A percentile compares a stretch with the other conserved stretches of the same genome.
Evolutionary conservation across 2,888 invertebrate genomes (phyloP).

Genomic region (Aspidiotus destructor): DNA sequence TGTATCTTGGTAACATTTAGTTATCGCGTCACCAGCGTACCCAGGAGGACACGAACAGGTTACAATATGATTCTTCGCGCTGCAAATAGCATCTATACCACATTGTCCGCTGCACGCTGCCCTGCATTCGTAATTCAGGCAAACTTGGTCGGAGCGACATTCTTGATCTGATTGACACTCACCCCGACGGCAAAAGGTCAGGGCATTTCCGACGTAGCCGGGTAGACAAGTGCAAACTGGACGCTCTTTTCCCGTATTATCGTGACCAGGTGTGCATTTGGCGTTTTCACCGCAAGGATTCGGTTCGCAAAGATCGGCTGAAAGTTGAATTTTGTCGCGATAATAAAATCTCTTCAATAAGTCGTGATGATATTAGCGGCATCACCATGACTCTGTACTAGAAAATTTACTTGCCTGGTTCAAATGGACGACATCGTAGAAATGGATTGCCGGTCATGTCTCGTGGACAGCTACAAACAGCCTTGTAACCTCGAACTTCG

Average conservation of each 20-base stretch:
- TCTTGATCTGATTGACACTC: conserved; percentile 69
- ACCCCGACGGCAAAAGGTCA: conserved; percentile 61
- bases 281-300: conserved; percentile 78
- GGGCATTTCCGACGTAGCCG: conserved; percentile 69
- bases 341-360: not conserved
- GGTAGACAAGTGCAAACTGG: conserved; percentile 78
- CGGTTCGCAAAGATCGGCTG: conserved; percentile 72
- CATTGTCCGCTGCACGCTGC: conserved; percentile 71
- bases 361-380: not conserved
- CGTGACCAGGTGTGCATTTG: conserved; percentile 71
- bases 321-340: conserved; percentile 22
- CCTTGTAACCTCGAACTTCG: conserved; percentile 59
- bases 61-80: conserved; percentile 64
- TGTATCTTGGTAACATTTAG: conserved; percentile 44
- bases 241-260: conserved; percentile 67
- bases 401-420: conserved; percentile 53
- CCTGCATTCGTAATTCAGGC: conserved; percentile 41
- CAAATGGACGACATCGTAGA: conserved; percentile 67
- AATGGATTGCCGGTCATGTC: conserved; percentile 84
- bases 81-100: conserved; percentile 64
- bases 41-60: conserved; percentile 72
- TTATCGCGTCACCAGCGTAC: conserved; percentile 51
- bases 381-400: not conserved
- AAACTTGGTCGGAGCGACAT: conserved; percentile 53
- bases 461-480: conserved; percentile 74